phyloP scores from a whole-genome alignment of 2,113 vertebrate genomes.

The Apaloderma vittatum region DNA sequence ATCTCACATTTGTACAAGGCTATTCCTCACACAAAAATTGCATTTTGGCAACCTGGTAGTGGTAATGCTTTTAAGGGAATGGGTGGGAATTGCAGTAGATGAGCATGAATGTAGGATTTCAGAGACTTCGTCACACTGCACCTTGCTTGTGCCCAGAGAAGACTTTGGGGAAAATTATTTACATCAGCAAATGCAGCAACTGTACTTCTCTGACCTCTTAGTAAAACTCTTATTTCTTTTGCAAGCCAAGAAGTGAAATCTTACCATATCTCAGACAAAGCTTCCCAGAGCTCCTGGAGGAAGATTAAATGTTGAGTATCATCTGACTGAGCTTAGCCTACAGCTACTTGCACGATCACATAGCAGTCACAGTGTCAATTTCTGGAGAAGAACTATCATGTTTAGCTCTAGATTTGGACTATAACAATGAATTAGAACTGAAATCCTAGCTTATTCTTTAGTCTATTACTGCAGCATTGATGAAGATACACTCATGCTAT shows the following conservation, averaged over 20 bases:
- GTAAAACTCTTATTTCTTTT: background rate
- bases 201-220: background rate
- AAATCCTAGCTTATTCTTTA: background rate
- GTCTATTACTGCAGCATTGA: background rate
- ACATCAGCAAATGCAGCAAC: background rate
- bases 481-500: background rate
- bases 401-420: background rate
- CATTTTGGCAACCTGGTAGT: background rate
- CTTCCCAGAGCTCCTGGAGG: background rate
- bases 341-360: constrained; percentile 31
- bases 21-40: background rate
- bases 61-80: background rate
- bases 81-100: background rate
- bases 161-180: background rate
- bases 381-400: background rate
- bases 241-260: background rate
- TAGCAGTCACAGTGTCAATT: background rate
- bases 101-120: rapidly evolving
- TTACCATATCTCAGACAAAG: background rate
- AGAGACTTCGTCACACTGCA: background rate
- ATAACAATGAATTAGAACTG: background rate
- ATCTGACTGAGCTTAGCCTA: background rate
- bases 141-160: background rate
- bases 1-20: background rate
- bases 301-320: constrained; percentile 29